phyloP scores from a whole-genome alignment of 2,113 vertebrate species.

The Holacanthus passer region DNA sequence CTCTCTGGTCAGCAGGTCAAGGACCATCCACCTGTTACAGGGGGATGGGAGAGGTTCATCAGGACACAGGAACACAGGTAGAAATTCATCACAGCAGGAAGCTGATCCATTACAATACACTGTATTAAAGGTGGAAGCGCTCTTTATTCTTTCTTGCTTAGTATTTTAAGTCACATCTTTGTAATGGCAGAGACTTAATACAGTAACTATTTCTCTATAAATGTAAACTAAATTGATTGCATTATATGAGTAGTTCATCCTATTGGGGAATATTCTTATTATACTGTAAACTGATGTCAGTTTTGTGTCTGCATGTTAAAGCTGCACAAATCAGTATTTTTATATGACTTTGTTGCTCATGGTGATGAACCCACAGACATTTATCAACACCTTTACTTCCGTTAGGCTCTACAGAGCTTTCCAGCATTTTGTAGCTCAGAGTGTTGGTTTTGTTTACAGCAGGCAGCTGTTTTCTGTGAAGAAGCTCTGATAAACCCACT shows the following conservation, averaged over 20 bases:
- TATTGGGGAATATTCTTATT: not conserved
- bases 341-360: not conserved
- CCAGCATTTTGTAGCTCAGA: not conserved
- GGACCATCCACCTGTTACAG: constrained; percentile 87
- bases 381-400: not conserved
- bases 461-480: not conserved
- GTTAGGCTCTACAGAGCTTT: not conserved
- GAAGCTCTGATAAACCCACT: not conserved
- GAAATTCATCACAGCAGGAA: not conserved
- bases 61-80: not conserved
- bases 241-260: not conserved
- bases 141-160: not conserved
- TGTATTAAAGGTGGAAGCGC: not conserved
- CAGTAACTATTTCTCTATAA: too few species aligned
- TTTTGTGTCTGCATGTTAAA: not conserved
- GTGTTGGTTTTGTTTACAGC: not conserved
- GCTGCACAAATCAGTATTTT: not conserved
- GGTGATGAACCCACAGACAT: not conserved
- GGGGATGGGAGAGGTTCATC: not conserved
- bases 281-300: not conserved
- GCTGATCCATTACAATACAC: not conserved
- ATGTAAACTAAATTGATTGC: not conserved
- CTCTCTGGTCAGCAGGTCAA: constrained; percentile 88
- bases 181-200: not conserved
- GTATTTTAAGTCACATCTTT: not conserved